Conservation (phyloP, 2,113 vertebrate genomes). For the Pungitius pungitius region DNA sequence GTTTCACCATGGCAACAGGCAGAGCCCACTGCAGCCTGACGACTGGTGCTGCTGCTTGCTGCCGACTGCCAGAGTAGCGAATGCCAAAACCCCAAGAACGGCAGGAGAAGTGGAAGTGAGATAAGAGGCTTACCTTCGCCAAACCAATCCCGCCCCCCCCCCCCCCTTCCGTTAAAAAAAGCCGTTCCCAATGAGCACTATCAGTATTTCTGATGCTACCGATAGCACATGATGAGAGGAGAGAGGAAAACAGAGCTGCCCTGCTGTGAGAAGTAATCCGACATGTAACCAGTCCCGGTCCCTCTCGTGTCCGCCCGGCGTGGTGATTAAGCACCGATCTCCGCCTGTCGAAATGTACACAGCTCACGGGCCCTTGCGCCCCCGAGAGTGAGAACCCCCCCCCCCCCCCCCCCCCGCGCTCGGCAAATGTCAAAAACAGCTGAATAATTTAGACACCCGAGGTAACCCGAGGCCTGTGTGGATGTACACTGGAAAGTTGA, state of each 20-base stretch:
- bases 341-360: conserved; percentile 17
- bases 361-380: conserved; percentile 16
- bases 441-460: conserved; percentile 78
- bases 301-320: conserved; percentile 35
- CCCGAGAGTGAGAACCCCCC: conserved; percentile 41
- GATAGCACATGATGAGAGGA: conserved; percentile 32
- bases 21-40: conserved; percentile 51
- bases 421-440: conserved; percentile 65
- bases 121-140: conserved; percentile 66
- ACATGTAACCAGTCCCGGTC: conserved; percentile 26
- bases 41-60: conserved; percentile 30
- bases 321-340: conserved; percentile 36
- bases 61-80: conserved; percentile 39
- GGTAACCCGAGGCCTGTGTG: conserved; percentile 65
- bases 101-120: conserved; percentile 6
- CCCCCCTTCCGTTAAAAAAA: conserved; percentile 45
- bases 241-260: conserved; percentile 37
- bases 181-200: conserved; percentile 37
- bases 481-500: conserved; percentile 42
- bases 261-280: conserved; percentile 41
- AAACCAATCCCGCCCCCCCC: conserved; percentile 36
- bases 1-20: conserved; percentile 66
- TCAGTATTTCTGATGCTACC: conserved; percentile 1
- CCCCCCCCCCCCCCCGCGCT: conserved; percentile 50
- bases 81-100: conserved; percentile 24